Base-by-base conservation (phyloP, 2,113 vertebrate species). In the Struthio camelus region DNA sequence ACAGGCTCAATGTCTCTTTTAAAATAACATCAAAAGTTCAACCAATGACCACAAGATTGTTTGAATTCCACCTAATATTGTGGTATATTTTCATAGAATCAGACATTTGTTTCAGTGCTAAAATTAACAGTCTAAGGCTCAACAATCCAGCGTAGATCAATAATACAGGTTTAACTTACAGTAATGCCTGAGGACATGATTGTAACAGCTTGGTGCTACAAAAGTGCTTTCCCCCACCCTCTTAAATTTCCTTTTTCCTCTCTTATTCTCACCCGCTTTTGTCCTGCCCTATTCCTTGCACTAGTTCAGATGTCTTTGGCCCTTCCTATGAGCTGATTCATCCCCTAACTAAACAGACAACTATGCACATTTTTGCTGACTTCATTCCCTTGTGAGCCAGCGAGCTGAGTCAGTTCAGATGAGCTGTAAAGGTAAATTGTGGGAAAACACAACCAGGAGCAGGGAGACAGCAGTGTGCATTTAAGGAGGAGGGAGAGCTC, bases 21-120 rank as follows among this genome's bases (percentile, higher is more conserved):
- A 94, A 96, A 93, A 94, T 90, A 93, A 86, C 70, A 64, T 59
- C 70, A 61, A 90, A 91, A 75, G 28, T 91, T 85, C 80, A 93
- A 89, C 76, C n/a, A 28, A 3, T 58, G 46, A 80, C 87, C 14
- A 62, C 66, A 91, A 83, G 34, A 66, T 36, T 85, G 18, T 11
- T 70, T 71, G 42, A 92, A 95, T 84, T 88, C 28, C 18, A 23
- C n/a, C 27, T 53, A 30, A 51, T 59, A 32, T 16, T 1, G 0
- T 9, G 8, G 23, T 13, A 70, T 61, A 78, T 87, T 91, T 93
- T 65, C 59, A 83, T 3, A 71, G n/a, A 77, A n/a, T 6, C 2
- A 24, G 25, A 7, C 11, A 8, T 75, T 80, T 80, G 13, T 85
- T 94, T 85, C 50, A 89, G 5, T 40, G 13, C 17, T 59, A 67